A percentile compares a stretch with the other conserved stretches of the same genome.
These are phyloP conservation scores for Cardiocondyla obscurior DNA, from an alignment of 1,140 invertebrate species.

Conservation along the genomic window DNA sequence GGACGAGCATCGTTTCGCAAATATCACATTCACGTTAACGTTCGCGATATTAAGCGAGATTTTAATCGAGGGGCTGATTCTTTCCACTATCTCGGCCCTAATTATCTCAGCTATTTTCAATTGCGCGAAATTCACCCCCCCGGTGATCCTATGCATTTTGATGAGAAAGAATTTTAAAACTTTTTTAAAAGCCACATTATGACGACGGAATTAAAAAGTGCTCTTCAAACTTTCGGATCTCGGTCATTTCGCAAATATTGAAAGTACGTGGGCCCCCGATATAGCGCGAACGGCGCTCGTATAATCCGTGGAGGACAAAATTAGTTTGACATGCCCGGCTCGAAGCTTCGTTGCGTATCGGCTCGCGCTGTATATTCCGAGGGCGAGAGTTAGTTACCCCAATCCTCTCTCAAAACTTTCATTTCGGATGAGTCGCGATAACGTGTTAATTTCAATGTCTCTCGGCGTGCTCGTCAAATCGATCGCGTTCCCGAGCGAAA, in stretches of 20 bases:
- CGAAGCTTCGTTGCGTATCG: slow-evolving; percentile 17
- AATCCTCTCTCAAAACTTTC: not conserved
- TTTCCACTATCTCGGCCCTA: not conserved
- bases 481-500: slow-evolving; percentile 27
- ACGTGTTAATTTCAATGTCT: slow-evolving; percentile 9
- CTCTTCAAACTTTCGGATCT: slow-evolving; percentile 25
- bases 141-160: not conserved
- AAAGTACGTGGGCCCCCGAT: slow-evolving; percentile 20
- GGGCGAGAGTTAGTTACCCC: not conserved
- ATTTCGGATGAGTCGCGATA: slow-evolving; percentile 17
- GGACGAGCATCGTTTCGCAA: not conserved
- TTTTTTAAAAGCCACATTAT: not conserved
- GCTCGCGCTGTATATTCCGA: not conserved
- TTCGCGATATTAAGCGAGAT: not conserved
- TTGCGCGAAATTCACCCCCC: slow-evolving; percentile 18
- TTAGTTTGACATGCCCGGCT: slow-evolving; percentile 34
- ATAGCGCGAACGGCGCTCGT: not conserved
- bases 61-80: not conserved
- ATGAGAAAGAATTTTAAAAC: not conserved
- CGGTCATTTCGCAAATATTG: slow-evolving; percentile 29
- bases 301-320: slow-evolving; percentile 11
- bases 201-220: slow-evolving; percentile 5
- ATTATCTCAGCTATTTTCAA: slow-evolving; percentile 6
- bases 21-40: not conserved
- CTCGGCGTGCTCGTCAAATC: not conserved